phyloP scores from a whole-genome alignment of 1,140 invertebrate genomes.

The Drosophila mauritiana region DNA sequence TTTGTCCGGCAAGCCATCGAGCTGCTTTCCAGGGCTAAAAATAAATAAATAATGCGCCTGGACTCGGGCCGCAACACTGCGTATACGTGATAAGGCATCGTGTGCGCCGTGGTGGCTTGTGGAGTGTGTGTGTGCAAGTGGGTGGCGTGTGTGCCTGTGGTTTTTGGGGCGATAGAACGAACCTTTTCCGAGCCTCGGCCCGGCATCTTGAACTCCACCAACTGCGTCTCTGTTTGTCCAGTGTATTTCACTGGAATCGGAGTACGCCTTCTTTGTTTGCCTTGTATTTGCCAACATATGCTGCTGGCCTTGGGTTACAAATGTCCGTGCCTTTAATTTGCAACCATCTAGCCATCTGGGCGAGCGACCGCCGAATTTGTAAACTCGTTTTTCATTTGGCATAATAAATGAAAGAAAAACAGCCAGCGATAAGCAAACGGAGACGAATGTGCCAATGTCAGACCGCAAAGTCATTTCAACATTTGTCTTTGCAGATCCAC shows the following conservation, averaged over 20 bases:
- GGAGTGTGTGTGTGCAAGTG: slow-evolving; percentile 1
- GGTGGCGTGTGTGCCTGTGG: slow-evolving; percentile 28
- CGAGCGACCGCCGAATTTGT: slow-evolving; percentile 61
- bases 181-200: slow-evolving; percentile 1
- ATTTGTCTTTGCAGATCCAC: slow-evolving; percentile 31
- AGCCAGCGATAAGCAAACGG: slow-evolving; percentile 32
- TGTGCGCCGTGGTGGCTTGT: slow-evolving; percentile 9
- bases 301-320: slow-evolving; percentile 76
- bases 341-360: slow-evolving; percentile 49
- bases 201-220: slow-evolving; percentile 43
- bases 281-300: slow-evolving; percentile 81
- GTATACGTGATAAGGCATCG: slow-evolving; percentile 72
- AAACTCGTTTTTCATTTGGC: slow-evolving; percentile 76
- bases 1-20: slow-evolving; percentile 37
- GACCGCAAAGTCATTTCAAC: slow-evolving; percentile 28
- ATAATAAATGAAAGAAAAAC: slow-evolving; percentile 78
- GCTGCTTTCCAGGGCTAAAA: slow-evolving; percentile 46
- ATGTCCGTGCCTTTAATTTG: slow-evolving; percentile 69
- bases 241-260: slow-evolving; percentile 1
- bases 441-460: slow-evolving; percentile 53
- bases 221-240: slow-evolving; percentile 44
- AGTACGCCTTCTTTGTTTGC: slow-evolving; percentile 67
- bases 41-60: slow-evolving; percentile 61
- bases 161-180: slow-evolving; percentile 23
- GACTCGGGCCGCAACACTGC: slow-evolving; percentile 49